phyloP scores from a whole-genome alignment of 2,113 vertebrate genomes.

The Heliornis fulica region DNA sequence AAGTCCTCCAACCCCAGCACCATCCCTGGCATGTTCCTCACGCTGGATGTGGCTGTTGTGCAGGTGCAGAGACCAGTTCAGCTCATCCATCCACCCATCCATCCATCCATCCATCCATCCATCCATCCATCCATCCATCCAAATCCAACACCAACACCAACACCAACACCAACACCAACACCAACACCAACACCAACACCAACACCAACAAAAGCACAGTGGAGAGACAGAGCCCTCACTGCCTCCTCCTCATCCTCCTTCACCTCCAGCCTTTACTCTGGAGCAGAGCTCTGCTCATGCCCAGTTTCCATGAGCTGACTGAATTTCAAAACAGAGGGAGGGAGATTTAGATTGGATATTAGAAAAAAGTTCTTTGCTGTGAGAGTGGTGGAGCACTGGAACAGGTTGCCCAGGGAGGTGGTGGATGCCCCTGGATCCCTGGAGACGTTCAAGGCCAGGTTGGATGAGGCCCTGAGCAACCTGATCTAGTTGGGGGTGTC shows the following conservation, averaged over 20 bases:
- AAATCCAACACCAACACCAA: background rate
- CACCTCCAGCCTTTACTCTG: background rate
- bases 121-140: background rate
- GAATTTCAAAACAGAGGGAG: no score
- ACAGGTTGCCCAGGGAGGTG: no score
- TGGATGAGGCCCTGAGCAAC: no score
- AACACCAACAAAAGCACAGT: background rate
- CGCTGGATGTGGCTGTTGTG: rapidly evolving
- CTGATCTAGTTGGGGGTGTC: no score
- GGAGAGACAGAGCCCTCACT: background rate
- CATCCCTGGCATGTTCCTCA: background rate
- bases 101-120: no score
- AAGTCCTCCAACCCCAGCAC: background rate
- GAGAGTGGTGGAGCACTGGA: no score
- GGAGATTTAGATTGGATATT: no score
- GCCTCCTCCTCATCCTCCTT: background rate
- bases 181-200: background rate
- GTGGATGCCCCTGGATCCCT: no score
- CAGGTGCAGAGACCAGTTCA: background rate
- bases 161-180: background rate
- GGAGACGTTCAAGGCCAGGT: no score
- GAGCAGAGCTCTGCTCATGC: background rate
- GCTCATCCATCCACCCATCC: background rate
- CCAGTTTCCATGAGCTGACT: background rate
- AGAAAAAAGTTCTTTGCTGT: no score